Base-by-base conservation (phyloP, 2,113 vertebrate species). In the Stictonetta naevosa region DNA sequence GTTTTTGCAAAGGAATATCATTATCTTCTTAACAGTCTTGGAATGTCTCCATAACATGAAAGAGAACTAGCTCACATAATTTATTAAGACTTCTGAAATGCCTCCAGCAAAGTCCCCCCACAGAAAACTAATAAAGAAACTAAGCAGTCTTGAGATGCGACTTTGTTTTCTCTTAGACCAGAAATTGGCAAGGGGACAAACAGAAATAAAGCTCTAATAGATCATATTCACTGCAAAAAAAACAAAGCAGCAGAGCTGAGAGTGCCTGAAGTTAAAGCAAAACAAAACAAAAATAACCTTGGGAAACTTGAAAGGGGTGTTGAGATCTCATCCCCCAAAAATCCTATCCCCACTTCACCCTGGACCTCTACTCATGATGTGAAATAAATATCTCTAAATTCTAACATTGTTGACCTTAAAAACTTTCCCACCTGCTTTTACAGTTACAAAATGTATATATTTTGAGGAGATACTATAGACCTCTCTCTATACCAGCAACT, bases 311-410 rank as follows among this genome's bases (percentile, higher is more conserved):
- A 48, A 87, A 67, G 13, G 3, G 2, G 7, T 46, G 11, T 17
- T 63, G 6, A 12, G 4, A 6, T 22, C 15, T 6, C 22, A 64
- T 26, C 22, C 50, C 23, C 19, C 55, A 69, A 28, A 10, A 10
- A 12, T 50, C 36, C 19, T 26, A 17, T 59, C 7, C 0, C 0
- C 17, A 23, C 10, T 15, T 44, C 15, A 7, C 42, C 1, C 8
- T 1, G 0, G 25, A 16, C 26, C 8, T 16, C 7, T 15, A 23
- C 2, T 3, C n/a, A 84, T 33, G 19, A 13, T 6, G 26, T 29
- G 26, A 83, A 86, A 81, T 20, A 60, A 74, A 36, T 31, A 44
- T 33, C 11, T 56, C 34, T 31, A 11, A 67, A 14, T 34, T 76
- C 31, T 67, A 34, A 13, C 71, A 25, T 4, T 48, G 36, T 8